Conservation (phyloP, 2,113 vertebrate species). For the Lynx canadensis region DNA sequence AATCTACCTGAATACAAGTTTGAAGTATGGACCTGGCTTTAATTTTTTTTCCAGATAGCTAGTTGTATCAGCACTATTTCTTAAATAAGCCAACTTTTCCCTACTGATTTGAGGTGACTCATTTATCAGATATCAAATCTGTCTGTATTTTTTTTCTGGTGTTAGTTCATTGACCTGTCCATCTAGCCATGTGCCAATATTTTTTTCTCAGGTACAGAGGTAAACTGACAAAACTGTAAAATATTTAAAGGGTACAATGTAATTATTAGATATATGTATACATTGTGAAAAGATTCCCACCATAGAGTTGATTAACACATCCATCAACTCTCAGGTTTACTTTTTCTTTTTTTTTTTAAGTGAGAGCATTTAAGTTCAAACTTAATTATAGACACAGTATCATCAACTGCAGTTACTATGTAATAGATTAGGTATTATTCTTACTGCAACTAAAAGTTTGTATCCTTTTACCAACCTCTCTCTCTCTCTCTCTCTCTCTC, state of each 20-base stretch:
- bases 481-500: too few relatives aligned
- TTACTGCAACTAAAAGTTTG: too few relatives aligned
- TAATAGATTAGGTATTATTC: too few relatives aligned
- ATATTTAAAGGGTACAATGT: not conserved
- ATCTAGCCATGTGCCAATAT: not conserved
- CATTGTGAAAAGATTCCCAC: too few relatives aligned
- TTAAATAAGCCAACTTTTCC: not conserved
- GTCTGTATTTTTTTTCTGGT: not conserved
- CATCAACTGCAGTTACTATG: too few relatives aligned
- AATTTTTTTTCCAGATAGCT: not conserved
- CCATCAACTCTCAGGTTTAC: too few relatives aligned
- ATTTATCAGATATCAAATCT: not conserved
- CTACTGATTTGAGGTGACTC: not conserved
- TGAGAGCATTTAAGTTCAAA: too few relatives aligned
- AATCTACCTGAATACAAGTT: not conserved
- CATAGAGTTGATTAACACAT: too few relatives aligned
- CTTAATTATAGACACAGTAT: too few relatives aligned
- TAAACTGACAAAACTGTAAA: not conserved
- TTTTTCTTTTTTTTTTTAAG: too few relatives aligned
- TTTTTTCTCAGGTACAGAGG: not conserved
- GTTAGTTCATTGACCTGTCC: not conserved
- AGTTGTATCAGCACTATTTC: not conserved
- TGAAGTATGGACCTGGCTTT: not conserved
- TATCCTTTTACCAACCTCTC: too few relatives aligned
- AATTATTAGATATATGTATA: too few relatives aligned